A percentile compares a stretch with the other conserved stretches of the same genome.
Evolutionary conservation across 2,888 invertebrate genomes (phyloP).

Genomic region (Merodon equestris): DNA sequence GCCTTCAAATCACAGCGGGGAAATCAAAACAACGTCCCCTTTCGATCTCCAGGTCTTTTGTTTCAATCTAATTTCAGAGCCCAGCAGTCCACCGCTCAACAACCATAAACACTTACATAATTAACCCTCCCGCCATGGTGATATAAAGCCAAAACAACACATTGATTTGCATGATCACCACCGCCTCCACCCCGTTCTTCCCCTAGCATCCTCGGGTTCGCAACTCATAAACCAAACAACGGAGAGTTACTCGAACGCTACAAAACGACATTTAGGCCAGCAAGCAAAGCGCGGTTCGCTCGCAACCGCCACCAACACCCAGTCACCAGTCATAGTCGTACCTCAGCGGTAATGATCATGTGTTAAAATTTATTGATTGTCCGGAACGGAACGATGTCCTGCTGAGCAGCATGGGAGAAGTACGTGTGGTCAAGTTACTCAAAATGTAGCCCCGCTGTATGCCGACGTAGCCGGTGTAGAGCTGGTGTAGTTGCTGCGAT

Average conservation of each 20-base stretch:
- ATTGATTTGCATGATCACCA: slow-evolving; percentile 57
- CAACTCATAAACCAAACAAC: slow-evolving; percentile 3
- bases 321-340: slow-evolving; percentile 28
- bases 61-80: neutral
- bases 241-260: too few relatives aligned
- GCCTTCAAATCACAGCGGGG: too few relatives aligned
- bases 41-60: too few relatives aligned
- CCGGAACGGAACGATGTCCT: slow-evolving; percentile 75
- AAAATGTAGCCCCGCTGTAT: slow-evolving; percentile 66
- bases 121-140: slow-evolving; percentile 45
- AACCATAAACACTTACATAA: slow-evolving; percentile 65
- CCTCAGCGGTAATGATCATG: slow-evolving; percentile 74
- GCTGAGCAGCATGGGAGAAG: slow-evolving; percentile 78
- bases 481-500: slow-evolving; percentile 39
- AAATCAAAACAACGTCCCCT: too few relatives aligned
- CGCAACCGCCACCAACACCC: slow-evolving; percentile 42
- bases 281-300: slow-evolving; percentile 9
- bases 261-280: slow-evolving; percentile 24
- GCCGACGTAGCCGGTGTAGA: slow-evolving; percentile 30
- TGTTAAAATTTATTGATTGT: slow-evolving; percentile 79
- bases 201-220: neutral
- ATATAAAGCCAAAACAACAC: slow-evolving; percentile 47
- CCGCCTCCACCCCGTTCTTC: slow-evolving; percentile 22
- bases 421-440: slow-evolving; percentile 77
- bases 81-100: slow-evolving; percentile 30